Evolutionary conservation across 2,113 vertebrate genomes (phyloP), one percentile per base, ranked within the genome.

Genomic region (Psophia crepitans): DNA sequence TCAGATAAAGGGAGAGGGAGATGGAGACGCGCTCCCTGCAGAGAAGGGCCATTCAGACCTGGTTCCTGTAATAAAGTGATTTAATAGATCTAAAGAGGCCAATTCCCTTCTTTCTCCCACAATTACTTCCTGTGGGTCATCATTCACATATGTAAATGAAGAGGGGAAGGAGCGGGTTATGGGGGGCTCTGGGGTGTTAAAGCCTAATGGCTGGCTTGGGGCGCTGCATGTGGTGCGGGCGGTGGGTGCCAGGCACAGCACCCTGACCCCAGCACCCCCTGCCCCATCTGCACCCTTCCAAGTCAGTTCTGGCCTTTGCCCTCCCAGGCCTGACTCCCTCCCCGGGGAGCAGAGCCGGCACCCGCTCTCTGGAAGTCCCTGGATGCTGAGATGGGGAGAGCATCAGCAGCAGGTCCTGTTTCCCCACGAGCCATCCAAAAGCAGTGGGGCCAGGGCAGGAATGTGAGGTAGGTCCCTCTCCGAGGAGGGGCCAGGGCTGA

Each of bases 31-130:
- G 65, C 98, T 95, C 96, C 98, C 97, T 20, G 96, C 98, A 78
- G 97, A 97, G 98, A 95, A 87, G 94, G 96, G 97, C 98, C 97
- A 98, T 98, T 98, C 98, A 98, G 94, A 97, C 95, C 96, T 92
- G 98, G 98, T 98, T 98, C 98, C 98, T 98, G 98, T 98, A 98
- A 98, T 98, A 98, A 98, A 98, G 98, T 98, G 98, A 98, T 98
- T 98, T 98, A 98, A 98, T 98, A 98, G 98, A 98, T 98, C 98
- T 98, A 98, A 98, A 98, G 98, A 98, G 97, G 97, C 97, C 97
- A 98, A 98, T 98, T 98, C 98, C 97, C 97, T 98, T 97, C 98
- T 98, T 98, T 98, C 97, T 97, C 97, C 96, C 97, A 97, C 98
- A 98, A 97, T 98, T 97, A 98, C 97, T 98, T 98, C 98, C 98